Percentiles rank a stretch among this genome's conserved stretches.
Conservation (phyloP, 2,888 invertebrate genomes). For the Sthenelais limicola region DNA sequence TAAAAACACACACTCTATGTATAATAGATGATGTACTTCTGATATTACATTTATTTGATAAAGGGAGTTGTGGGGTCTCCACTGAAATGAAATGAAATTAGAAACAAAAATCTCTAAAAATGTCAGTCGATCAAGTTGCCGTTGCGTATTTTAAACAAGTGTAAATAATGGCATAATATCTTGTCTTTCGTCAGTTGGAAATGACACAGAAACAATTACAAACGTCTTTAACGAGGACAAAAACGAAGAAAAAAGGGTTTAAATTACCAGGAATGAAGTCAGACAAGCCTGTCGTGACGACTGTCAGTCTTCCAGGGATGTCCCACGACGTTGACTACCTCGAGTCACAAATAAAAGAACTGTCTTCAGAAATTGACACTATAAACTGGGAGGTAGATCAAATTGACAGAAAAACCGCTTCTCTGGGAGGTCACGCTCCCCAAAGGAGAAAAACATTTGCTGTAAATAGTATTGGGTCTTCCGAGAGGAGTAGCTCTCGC, state of each 20-base stretch:
- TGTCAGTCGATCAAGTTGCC: too few relatives aligned
- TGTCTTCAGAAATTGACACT: neutral
- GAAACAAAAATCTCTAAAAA: too few relatives aligned
- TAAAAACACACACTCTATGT: too few relatives aligned
- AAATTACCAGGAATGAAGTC: neutral
- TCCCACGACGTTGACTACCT: neutral
- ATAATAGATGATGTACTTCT: too few relatives aligned
- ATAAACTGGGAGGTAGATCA: neutral
- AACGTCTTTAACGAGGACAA: neutral
- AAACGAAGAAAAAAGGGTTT: slow-evolving; percentile 13
- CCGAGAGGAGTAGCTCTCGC: neutral
- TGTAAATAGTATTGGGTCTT: neutral
- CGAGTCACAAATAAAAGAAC: slow-evolving; percentile 1
- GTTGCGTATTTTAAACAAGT: too few relatives aligned
- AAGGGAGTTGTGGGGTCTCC: too few relatives aligned
- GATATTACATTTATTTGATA: too few relatives aligned
- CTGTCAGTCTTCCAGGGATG: neutral
- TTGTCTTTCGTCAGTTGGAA: slow-evolving; percentile 7
- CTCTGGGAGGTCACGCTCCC: neutral
- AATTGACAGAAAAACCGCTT: slow-evolving; percentile 3
- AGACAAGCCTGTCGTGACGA: neutral
- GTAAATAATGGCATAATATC: too few relatives aligned
- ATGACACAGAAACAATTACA: slow-evolving; percentile 25
- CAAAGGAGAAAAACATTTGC: neutral
- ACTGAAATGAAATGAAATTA: too few relatives aligned